Percentiles rank a stretch among this genome's conserved stretches.
Conservation (phyloP, 30 jellyfish, hydroid and myxozoan genomes). For the Chironex yamaguchii region DNA sequence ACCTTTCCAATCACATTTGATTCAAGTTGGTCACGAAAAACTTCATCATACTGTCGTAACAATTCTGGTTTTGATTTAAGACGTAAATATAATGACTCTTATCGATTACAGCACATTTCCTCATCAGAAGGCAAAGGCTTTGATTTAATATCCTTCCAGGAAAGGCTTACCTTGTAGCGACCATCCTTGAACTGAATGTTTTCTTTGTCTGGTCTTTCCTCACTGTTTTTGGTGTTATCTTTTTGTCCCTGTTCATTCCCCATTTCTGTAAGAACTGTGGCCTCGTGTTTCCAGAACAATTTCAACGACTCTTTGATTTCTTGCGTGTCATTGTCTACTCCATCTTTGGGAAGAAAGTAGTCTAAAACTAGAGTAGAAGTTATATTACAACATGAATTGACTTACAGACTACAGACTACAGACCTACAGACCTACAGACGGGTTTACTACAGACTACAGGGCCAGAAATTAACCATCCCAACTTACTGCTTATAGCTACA, state of each 20-base stretch:
- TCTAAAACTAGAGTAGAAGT: conserved; percentile 35
- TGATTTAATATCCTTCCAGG: not conserved
- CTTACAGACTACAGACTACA: too few species aligned
- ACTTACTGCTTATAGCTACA: conserved; percentile 50
- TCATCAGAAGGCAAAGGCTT: conserved; percentile 18
- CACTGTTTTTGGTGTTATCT: too few species aligned
- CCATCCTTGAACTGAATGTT: too few species aligned
- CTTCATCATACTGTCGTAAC: conserved; percentile 11
- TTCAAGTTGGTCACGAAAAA: conserved; percentile 5
- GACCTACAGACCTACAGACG: too few species aligned
- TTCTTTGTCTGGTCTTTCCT: conserved; percentile 9
- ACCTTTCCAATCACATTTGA: not conserved
- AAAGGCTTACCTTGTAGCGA: too few species aligned
- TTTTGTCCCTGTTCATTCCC: too few species aligned
- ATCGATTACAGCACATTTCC: conserved; percentile 1
- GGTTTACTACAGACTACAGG: not conserved
- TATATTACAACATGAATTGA: conserved; percentile 6
- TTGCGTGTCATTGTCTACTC: conserved; percentile 1
- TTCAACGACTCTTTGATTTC: conserved; percentile 21
- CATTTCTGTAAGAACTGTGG: conserved; percentile 20
- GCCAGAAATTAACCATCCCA: conserved; percentile 55
- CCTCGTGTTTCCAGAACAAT: conserved; percentile 40
- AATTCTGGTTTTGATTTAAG: conserved; percentile 26
- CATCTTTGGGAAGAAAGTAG: not conserved
- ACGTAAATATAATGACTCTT: not conserved